Percentiles rank a stretch among this genome's conserved stretches.
phyloP scores from a whole-genome alignment of 1,140 invertebrate species.

The Diachasma alloeum region DNA sequence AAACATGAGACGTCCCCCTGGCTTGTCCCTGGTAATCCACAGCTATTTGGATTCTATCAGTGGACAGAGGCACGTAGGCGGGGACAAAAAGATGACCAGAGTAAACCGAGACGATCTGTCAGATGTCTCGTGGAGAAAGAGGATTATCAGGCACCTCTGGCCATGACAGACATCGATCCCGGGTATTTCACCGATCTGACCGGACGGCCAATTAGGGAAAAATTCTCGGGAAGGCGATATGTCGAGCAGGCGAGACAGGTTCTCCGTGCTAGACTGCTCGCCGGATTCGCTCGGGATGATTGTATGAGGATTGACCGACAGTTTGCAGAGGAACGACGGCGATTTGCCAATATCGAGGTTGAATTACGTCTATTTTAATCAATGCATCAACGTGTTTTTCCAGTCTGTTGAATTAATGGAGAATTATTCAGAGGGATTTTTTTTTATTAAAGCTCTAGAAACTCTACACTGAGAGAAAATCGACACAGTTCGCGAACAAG shows the following conservation, averaged over 20 bases:
- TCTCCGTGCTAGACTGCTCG: conserved; percentile 65
- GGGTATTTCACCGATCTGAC: conserved; percentile 69
- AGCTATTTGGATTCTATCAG: background rate
- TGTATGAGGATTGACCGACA: conserved; percentile 70
- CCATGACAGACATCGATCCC: conserved; percentile 68
- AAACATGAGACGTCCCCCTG: background rate
- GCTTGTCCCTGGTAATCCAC: background rate
- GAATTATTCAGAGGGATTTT: no score
- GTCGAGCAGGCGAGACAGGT: conserved; percentile 68
- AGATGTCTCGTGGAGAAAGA: conserved; percentile 26
- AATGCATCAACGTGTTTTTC: no score
- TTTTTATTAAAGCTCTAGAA: no score
- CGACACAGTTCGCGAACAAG: no score
- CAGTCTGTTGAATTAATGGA: background rate
- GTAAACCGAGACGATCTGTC: background rate
- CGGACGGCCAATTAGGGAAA: conserved; percentile 65
- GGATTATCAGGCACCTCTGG: conserved; percentile 12
- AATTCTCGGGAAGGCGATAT: conserved; percentile 65
- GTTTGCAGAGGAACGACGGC: conserved; percentile 67
- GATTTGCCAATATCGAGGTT: conserved; percentile 66
- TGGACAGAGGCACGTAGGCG: background rate
- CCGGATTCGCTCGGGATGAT: conserved; percentile 69
- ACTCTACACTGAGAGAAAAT: no score
- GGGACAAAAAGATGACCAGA: background rate
- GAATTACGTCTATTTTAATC: conserved; percentile 34